Conservation (phyloP, 2,113 vertebrate genomes). For the Entosphenus tridentatus region DNA sequence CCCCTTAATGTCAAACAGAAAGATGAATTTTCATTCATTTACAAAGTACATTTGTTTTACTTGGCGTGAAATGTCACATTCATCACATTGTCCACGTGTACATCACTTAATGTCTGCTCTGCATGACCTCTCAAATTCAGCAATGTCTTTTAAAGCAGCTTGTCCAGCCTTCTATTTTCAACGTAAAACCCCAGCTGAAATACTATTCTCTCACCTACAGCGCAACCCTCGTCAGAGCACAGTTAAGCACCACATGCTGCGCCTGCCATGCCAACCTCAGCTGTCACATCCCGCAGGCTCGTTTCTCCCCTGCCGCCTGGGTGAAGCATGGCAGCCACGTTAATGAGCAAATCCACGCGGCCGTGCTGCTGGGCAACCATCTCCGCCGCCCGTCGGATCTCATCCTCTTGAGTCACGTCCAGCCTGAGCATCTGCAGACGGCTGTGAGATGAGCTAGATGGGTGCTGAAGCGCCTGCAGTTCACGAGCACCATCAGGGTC, state of each 20-base stretch:
- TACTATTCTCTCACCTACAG: not conserved
- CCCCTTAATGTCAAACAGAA: slow-evolving; percentile 13
- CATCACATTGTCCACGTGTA: not conserved
- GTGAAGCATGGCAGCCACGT: slow-evolving; percentile 25
- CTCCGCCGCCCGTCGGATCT: slow-evolving; percentile 15
- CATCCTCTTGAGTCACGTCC: slow-evolving; percentile 20
- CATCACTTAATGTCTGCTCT: not conserved
- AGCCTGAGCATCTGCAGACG: slow-evolving; percentile 18
- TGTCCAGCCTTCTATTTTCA: not conserved
- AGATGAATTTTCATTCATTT: not conserved
- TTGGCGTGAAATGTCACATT: slow-evolving; percentile 4
- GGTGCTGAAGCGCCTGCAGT: slow-evolving; percentile 12
- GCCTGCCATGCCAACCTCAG: slow-evolving; percentile 15
- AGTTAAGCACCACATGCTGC: not conserved
- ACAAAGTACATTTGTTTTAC: not conserved
- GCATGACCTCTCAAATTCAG: not conserved
- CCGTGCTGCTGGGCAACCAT: slow-evolving; percentile 14
- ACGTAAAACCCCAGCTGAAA: not conserved
- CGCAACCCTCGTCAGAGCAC: not conserved
- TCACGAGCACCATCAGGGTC: slow-evolving; percentile 17
- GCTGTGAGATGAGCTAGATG: slow-evolving; percentile 12
- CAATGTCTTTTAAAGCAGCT: not conserved
- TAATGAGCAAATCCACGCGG: slow-evolving; percentile 23
- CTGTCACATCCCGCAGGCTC: slow-evolving; percentile 23
- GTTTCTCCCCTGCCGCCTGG: slow-evolving; percentile 30